These are phyloP conservation scores for Idaea dimidiata DNA, from an alignment of 2,888 invertebrate species.

Conservation along the genomic window DNA sequence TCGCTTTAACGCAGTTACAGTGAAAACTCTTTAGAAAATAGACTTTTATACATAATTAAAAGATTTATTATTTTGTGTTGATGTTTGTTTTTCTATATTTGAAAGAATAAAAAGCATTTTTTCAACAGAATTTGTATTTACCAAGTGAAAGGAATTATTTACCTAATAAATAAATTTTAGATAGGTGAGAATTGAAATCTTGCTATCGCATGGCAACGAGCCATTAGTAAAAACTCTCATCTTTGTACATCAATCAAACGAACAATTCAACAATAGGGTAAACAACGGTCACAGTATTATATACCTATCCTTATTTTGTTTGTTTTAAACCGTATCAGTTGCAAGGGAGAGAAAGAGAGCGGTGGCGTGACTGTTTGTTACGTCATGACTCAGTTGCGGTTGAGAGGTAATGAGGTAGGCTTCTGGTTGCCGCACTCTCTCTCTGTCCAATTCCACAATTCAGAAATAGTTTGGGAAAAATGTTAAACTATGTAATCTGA, in stretches of 20 bases:
- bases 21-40: conserved; percentile 5
- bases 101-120: background rate
- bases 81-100: background rate
- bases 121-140: background rate
- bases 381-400: conserved; percentile 66
- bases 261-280: conserved; percentile 27
- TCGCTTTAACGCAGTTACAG: conserved; percentile 2
- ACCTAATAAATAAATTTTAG: background rate
- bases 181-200: conserved; percentile 5
- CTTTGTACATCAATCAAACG: conserved; percentile 26
- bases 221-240: conserved; percentile 22
- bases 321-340: conserved; percentile 49
- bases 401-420: conserved; percentile 66
- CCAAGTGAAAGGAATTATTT: too few species aligned
- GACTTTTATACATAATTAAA: conserved; percentile 4
- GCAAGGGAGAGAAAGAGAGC: conserved; percentile 32
- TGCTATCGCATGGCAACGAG: conserved; percentile 20
- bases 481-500: background rate
- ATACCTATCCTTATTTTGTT: conserved; percentile 34
- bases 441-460: background rate
- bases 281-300: conserved; percentile 33
- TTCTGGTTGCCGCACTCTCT: conserved; percentile 36
- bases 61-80: background rate
- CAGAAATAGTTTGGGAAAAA: background rate
- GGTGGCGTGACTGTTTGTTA: conserved; percentile 50